Conservation (phyloP, 2,113 vertebrate genomes). For the Anseranas semipalmata region DNA sequence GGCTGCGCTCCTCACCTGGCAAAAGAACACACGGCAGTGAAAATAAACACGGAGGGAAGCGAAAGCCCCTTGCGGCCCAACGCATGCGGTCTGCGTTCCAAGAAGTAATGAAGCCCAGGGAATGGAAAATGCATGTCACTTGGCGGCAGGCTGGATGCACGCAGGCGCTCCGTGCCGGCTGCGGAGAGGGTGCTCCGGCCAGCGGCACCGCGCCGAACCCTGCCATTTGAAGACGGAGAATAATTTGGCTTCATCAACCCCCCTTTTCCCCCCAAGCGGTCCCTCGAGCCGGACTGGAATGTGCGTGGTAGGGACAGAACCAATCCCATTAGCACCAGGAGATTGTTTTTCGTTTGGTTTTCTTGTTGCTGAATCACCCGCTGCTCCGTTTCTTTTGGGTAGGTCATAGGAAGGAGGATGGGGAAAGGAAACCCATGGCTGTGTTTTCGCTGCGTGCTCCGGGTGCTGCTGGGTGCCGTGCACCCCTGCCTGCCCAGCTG, state of each 20-base stretch:
- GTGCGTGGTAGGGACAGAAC: slow-evolving; percentile 70
- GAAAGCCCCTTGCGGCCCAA: slow-evolving; percentile 8
- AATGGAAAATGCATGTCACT: slow-evolving; percentile 14
- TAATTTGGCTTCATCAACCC: slow-evolving; percentile 38
- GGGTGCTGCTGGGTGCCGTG: accelerated
- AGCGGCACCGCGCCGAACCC: slow-evolving; percentile 11
- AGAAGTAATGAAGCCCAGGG: slow-evolving; percentile 13
- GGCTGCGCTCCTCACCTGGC: slow-evolving; percentile 51
- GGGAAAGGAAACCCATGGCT: neutral
- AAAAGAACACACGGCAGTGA: slow-evolving; percentile 26
- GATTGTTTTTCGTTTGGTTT: slow-evolving; percentile 61
- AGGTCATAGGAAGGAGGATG: neutral
- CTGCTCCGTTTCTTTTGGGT: neutral
- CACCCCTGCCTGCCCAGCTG: neutral
- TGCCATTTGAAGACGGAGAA: slow-evolving; percentile 29
- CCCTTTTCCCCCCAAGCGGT: neutral
- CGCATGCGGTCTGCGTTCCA: neutral
- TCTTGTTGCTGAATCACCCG: neutral
- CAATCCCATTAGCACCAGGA: slow-evolving; percentile 67
- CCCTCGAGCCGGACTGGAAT: slow-evolving; percentile 67
- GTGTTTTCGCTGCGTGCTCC: neutral
- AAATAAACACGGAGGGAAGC: neutral
- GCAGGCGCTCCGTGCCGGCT: neutral
- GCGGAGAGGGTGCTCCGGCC: neutral
- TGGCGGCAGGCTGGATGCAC: neutral